Evolutionary conservation across 1,140 invertebrate species (phyloP), one percentile per base, ranked within the genome.

Genomic region (Chironomus striatipennis): DNA sequence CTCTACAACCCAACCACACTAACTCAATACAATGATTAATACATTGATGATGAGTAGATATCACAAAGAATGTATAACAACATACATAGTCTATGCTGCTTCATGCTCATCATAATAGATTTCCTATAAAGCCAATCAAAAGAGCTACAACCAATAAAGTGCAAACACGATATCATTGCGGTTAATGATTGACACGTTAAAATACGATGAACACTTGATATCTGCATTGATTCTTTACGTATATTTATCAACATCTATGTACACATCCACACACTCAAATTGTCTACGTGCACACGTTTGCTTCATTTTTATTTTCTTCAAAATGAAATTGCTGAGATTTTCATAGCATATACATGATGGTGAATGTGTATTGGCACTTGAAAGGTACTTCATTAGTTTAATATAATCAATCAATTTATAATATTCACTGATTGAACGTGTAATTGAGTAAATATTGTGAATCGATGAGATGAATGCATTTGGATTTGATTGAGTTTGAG

Each of bases 121-220:
- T 10, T 70, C 20, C 24, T 70, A 18, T 17, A 0, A 10, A 70
- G 20, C 17, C 65, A 70, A 70, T 70, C 65, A 70, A 18, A 70
- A 5, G 47, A 70, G 65, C 18, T 15, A 70, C 18, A 70, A 20
- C 20, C 17, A 70, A 70, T 70, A 21, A 70, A 21, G 65, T 70
- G 65, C 65, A 70, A 70, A 70, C 65, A 70, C 7, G 65, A 70
- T 70, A 70, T 70, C 20, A 10, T 20, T 70, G 47, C 12, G 65
- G 65, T 70, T 18, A 70, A 70, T 70, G 65, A 70, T 70, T 70
- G 65, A 70, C 65, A 21, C 65, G 17, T 57, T 57, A 57, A 57
- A 57, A n/a, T 57, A 15, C 12, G 47, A 57, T 57, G 47, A 57
- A 15, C 47, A 57, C n/a, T 57, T 57, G 47, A 57, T 57, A 57